Evolutionary conservation across 37 sponge, comb jelly and placozoan species (phyloP).

Genomic region (Oscarella lobularis): DNA sequence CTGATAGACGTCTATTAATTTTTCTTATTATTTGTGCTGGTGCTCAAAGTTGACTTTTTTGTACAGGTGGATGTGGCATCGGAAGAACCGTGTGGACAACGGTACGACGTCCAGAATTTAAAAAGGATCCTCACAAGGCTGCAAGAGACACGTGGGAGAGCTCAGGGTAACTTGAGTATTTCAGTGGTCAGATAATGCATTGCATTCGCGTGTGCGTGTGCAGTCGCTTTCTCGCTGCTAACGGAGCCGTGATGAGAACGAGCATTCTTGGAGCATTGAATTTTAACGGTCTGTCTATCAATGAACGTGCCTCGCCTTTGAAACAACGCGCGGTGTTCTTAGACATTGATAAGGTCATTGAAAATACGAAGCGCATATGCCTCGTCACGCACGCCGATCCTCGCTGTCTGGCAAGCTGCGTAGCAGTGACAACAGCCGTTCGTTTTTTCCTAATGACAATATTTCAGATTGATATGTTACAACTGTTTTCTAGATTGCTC

Average conservation of each 20-base stretch:
- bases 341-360: constrained; percentile 56
- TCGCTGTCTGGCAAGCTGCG: constrained; percentile 75
- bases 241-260: constrained; percentile 91
- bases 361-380: constrained; percentile 46
- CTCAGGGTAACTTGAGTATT: constrained; percentile 68
- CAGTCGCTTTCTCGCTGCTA: constrained; percentile 71
- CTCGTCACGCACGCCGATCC: constrained; percentile 79
- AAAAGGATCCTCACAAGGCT: constrained; percentile 53
- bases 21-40: too few species aligned
- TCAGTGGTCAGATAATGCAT: too few species aligned
- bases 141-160: constrained; percentile 64
- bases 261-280: constrained; percentile 52
- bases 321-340: too few species aligned
- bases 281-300: constrained; percentile 78
- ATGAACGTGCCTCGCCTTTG: too few species aligned
- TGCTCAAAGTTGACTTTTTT: too few species aligned
- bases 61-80: constrained; percentile 91
- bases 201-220: too few species aligned
- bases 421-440: constrained; percentile 78
- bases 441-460: too few species aligned
- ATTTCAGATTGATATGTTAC: too few species aligned
- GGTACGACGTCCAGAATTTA: constrained; percentile 23
- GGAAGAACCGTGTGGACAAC: constrained; percentile 37
- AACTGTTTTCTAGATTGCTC: too few species aligned
- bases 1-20: too few species aligned